A percentile compares a stretch with the other conserved stretches of the same genome.
phyloP scores from a whole-genome alignment of 2,888 invertebrate genomes.

The Macaria liturata region DNA sequence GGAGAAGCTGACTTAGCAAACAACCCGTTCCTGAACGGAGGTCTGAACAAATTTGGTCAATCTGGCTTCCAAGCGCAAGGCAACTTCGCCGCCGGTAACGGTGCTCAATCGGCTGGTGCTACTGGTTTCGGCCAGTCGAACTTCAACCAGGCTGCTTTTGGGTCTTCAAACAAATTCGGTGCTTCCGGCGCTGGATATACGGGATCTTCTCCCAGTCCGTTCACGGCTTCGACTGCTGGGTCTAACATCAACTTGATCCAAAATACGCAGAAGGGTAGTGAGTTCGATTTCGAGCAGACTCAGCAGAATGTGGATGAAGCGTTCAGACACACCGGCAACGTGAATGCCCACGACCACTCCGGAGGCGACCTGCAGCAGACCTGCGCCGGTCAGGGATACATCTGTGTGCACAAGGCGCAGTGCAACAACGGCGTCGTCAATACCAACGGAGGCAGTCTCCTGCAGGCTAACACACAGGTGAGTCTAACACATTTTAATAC shows the following conservation, averaged over 20 bases:
- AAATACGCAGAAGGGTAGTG: conserved; percentile 57
- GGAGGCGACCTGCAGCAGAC: conserved; percentile 73
- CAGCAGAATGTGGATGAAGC: conserved; percentile 65
- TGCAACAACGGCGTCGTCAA: conserved; percentile 85
- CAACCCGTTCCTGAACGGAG: conserved; percentile 60
- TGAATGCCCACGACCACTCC: conserved; percentile 51
- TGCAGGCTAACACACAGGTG: conserved; percentile 81
- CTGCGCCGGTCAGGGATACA: conserved; percentile 83
- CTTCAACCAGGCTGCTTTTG: conserved; percentile 35
- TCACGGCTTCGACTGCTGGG: conserved; percentile 56
- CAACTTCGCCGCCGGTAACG: conserved; percentile 14
- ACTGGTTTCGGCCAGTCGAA: conserved; percentile 31
- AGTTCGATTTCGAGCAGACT: conserved; percentile 63
- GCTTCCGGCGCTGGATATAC: conserved; percentile 50
- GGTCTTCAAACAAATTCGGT: conserved; percentile 47
- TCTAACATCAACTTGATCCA: conserved; percentile 66
- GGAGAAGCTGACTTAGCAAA: conserved; percentile 58
- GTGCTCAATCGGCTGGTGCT: background rate
- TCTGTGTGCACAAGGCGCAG: conserved; percentile 84
- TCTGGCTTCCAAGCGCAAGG: conserved; percentile 31
- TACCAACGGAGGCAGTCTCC: conserved; percentile 71
- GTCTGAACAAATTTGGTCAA: conserved; percentile 26
- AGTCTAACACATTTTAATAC: conserved; percentile 47
- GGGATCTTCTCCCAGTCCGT: conserved; percentile 69
- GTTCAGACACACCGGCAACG: conserved; percentile 63